phyloP scores from a whole-genome alignment of 2,797 vertebrate genomes.

The Spinus olivaceus region DNA sequence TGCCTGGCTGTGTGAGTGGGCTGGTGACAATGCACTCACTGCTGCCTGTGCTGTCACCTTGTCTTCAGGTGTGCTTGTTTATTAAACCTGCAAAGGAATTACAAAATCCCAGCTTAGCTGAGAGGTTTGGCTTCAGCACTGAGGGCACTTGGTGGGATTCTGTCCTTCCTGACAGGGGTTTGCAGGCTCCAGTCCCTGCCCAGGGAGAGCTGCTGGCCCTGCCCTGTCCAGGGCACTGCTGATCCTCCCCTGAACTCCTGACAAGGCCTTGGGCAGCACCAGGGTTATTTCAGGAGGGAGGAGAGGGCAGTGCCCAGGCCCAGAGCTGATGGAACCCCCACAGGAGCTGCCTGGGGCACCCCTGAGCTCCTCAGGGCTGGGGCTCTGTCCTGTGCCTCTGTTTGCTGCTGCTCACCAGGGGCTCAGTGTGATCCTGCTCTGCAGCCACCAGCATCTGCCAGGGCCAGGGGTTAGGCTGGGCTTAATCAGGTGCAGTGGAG shows the following conservation, averaged over 20 bases:
- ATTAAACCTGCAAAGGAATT: not conserved
- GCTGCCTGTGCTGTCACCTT: not conserved
- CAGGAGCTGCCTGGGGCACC: not conserved
- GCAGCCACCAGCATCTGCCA: not conserved
- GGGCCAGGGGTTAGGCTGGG: not conserved
- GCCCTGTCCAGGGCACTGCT: not conserved
- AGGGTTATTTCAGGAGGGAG: not conserved
- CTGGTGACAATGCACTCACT: not conserved
- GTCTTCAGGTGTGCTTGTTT: not conserved
- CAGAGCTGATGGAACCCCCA: not conserved
- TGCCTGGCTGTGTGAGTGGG: not conserved
- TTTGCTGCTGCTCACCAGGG: not conserved
- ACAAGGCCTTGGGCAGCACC: not conserved
- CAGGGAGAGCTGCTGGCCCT: not conserved
- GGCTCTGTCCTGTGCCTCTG: not conserved
- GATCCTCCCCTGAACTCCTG: not conserved
- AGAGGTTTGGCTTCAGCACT: not conserved
- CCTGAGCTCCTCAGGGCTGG: fast-evolving
- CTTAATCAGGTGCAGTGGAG: not conserved
- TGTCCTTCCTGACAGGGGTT: not conserved
- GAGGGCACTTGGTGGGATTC: not conserved
- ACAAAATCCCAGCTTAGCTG: not conserved
- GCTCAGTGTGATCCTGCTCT: not conserved
- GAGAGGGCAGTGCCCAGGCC: not conserved
- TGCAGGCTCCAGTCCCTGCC: not conserved